Evolutionary conservation across 2,888 invertebrate species (phyloP).

Genomic region (Drosophila neutralis): DNA sequence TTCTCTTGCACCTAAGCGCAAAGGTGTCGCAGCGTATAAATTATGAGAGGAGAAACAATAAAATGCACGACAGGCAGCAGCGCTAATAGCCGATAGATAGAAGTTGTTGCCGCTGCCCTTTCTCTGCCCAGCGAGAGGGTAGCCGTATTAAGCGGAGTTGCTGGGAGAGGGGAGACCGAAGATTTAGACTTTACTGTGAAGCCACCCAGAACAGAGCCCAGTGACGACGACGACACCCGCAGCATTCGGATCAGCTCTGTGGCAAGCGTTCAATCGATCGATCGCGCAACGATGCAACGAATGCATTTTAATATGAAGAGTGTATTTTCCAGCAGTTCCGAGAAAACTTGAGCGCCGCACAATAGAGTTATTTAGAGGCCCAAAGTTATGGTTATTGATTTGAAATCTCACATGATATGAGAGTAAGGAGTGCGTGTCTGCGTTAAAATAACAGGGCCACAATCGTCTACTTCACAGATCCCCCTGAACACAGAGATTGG

Average conservation of each 20-base stretch:
- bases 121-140: background rate
- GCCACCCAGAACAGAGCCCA: conserved; percentile 67
- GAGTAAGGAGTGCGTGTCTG: conserved; percentile 51
- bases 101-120: conserved; percentile 30
- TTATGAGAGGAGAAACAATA: conserved; percentile 79
- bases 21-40: conserved; percentile 79
- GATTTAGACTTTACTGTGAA: conserved; percentile 37
- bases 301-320: conserved; percentile 18
- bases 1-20: conserved; percentile 16
- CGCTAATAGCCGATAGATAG: conserved; percentile 75
- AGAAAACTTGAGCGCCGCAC: conserved; percentile 76
- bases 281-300: conserved; percentile 5
- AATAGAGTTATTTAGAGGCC: conserved; percentile 81
- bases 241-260: conserved; percentile 35
- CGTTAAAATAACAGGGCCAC: conserved; percentile 74
- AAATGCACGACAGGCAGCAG: conserved; percentile 82
- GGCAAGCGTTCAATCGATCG: conserved; percentile 3
- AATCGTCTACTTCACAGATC: conserved; percentile 51
- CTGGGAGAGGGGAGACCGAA: background rate
- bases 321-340: conserved; percentile 65
- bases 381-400: conserved; percentile 78
- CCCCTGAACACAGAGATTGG: conserved; percentile 33
- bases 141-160: background rate
- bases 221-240: conserved; percentile 59
- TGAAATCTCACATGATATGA: conserved; percentile 71